These are phyloP conservation scores for Rattus rattus DNA, from an alignment of 2,113 vertebrate genomes.

Conservation along the genomic window DNA sequence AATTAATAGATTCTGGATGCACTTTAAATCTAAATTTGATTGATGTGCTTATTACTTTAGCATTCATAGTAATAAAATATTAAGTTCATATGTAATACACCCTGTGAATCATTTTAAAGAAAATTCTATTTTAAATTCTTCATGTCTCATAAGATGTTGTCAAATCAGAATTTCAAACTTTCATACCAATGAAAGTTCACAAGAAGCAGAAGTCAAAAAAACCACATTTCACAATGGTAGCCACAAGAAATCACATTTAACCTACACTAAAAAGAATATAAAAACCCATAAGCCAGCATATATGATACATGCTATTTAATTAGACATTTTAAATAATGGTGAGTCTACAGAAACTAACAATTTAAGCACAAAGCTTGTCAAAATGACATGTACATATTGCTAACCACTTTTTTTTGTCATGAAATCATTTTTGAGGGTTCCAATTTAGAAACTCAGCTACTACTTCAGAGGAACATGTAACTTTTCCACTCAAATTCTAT, in stretches of 20 bases:
- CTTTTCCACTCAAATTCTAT: background rate
- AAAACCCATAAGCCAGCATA: background rate
- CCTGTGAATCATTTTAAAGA: slow-evolving; percentile 5
- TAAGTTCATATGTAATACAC: background rate
- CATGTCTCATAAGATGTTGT: background rate
- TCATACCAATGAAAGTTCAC: background rate
- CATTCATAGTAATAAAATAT: background rate
- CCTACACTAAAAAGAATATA: background rate
- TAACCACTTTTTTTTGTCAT: background rate
- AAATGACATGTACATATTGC: background rate
- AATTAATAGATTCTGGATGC: background rate
- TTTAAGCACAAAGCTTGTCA: slow-evolving; percentile 10
- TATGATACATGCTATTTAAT: background rate
- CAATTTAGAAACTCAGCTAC: background rate
- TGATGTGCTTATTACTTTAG: background rate
- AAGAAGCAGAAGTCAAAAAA: slow-evolving; percentile 4
- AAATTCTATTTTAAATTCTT: slow-evolving; percentile 2
- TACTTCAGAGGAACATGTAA: background rate
- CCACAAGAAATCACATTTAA: slow-evolving; percentile 10
- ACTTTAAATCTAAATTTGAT: slow-evolving; percentile 25
- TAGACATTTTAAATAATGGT: background rate
- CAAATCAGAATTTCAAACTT: slow-evolving; percentile 15
- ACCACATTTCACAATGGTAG: background rate
- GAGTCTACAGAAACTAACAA: background rate
- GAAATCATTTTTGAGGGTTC: slow-evolving; percentile 3